Conservation (phyloP, 2,113 vertebrate species). For the Atractosteus spatula region DNA sequence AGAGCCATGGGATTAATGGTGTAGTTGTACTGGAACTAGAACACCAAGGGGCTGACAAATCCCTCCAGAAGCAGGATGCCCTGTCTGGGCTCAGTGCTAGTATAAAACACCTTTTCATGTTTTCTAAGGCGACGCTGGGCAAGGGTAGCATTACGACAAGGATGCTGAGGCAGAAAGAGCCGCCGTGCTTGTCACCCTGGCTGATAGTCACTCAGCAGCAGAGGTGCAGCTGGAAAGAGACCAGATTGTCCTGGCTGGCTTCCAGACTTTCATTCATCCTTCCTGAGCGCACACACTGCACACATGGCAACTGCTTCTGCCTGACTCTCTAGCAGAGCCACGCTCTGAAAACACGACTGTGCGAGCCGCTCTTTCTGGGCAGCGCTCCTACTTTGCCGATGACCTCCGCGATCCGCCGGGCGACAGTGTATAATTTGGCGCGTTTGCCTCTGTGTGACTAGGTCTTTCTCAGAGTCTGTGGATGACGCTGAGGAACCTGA, state of each 20-base stretch:
- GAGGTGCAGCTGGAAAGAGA: conserved; percentile 34
- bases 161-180: conserved; percentile 28
- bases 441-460: conserved; percentile 40
- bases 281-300: conserved; percentile 23
- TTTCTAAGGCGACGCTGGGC: too few species aligned
- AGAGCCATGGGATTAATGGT: too few species aligned
- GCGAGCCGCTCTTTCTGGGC: neutral
- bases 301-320: neutral
- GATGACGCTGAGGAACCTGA: conserved; percentile 71
- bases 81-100: too few species aligned
- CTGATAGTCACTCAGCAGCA: conserved; percentile 25
- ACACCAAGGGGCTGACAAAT: too few species aligned
- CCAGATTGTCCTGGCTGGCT: conserved; percentile 39
- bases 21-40: too few species aligned
- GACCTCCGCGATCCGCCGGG: neutral
- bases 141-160: too few species aligned
- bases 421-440: neutral
- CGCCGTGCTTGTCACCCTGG: conserved; percentile 9
- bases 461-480: conserved; percentile 75
- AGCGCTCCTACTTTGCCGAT: conserved; percentile 9
- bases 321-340: neutral
- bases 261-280: conserved; percentile 51
- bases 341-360: neutral
- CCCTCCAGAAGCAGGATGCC: too few species aligned
- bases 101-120: too few species aligned